Base-by-base conservation (phyloP, 2,888 invertebrate species). In the Fissipunctia ypsillon region DNA sequence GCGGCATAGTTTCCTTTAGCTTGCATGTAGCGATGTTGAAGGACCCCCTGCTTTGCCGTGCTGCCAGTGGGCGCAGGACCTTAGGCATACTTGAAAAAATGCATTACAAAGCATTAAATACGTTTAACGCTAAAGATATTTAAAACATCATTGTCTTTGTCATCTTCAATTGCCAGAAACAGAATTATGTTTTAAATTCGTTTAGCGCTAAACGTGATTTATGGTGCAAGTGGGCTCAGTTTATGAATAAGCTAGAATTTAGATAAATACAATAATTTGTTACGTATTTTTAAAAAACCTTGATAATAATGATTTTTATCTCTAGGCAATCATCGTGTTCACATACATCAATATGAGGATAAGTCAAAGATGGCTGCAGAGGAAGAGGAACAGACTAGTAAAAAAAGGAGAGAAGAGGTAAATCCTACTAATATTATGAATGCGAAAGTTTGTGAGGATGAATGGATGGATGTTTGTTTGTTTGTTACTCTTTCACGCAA, bases 281-380 rank as follows among this genome's bases (percentile, higher is more conserved):
- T 28, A 19, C 2, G 1, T 61, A 19, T 19, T 14, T 28, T 6
- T 2, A 38, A 16, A 31, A 50, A 38, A n/a, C 7, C 19, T 1
- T n/a, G 25, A 3, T 54, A 9, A 45, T 19, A 31, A 16, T 25
- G 9, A 4, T 43, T 73, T 67, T 64, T 50, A 31, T 76, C 28
- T 78, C 9, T 61, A 97, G 96, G 95, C 68, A 96, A 93, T 80
- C 93, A 96, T 85, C 91, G 95, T n/a, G 83, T 96, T 59, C 93
- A 95, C 74, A 88, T 96, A 31, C 92, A 95, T 83, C 93, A 94
- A 86, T 94, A 95, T 91, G 96, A 96, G 81, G 95, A 95, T 80
- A 93, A 93, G 81, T 88, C 92, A 48, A 95, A 94, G 80, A 90
- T 91, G 84, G 92, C 90, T 43, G 90, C 91, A 43, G 93, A 94